A percentile compares a stretch with the other conserved stretches of the same genome.
These are phyloP conservation scores for Parasteatoda tepidariorum DNA, from an alignment of 1,140 invertebrate species.

Conservation along the genomic window DNA sequence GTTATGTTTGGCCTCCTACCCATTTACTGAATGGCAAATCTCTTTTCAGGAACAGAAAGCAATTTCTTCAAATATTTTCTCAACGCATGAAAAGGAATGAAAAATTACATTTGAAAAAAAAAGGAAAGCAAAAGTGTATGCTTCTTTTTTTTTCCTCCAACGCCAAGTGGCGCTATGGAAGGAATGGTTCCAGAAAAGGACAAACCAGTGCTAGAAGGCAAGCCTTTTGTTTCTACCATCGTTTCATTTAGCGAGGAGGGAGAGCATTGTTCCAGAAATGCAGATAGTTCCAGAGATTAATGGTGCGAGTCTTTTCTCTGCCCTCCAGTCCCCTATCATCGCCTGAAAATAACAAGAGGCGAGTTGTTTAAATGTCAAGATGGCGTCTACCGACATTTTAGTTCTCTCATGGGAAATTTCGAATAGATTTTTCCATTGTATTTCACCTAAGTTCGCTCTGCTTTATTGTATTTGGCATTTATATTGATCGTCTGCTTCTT, in stretches of 20 bases:
- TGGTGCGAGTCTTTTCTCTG: background rate
- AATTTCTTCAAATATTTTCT: background rate
- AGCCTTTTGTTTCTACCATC: slow-evolving; percentile 38
- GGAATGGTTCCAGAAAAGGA: background rate
- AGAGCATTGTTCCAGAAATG: slow-evolving; percentile 29
- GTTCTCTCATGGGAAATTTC: background rate
- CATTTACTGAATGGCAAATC: too few species aligned
- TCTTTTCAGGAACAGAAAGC: background rate
- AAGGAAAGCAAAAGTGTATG: too few species aligned
- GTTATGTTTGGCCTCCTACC: too few species aligned
- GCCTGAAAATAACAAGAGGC: background rate
- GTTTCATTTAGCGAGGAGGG: slow-evolving; percentile 1
- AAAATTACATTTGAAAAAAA: too few species aligned
- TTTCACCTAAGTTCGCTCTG: too few species aligned
- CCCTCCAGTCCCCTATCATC: background rate
- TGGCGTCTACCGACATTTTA: background rate
- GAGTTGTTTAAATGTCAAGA: background rate
- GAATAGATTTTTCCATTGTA: background rate
- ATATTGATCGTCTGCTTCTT: too few species aligned
- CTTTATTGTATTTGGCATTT: too few species aligned
- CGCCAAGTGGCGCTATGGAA: background rate
- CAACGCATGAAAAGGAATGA: too few species aligned
- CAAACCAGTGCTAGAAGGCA: background rate
- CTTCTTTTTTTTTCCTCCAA: too few species aligned
- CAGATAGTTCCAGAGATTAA: slow-evolving; percentile 43